phyloP scores from a whole-genome alignment of 2,888 invertebrate species.

The Trachelus iudaicus region DNA sequence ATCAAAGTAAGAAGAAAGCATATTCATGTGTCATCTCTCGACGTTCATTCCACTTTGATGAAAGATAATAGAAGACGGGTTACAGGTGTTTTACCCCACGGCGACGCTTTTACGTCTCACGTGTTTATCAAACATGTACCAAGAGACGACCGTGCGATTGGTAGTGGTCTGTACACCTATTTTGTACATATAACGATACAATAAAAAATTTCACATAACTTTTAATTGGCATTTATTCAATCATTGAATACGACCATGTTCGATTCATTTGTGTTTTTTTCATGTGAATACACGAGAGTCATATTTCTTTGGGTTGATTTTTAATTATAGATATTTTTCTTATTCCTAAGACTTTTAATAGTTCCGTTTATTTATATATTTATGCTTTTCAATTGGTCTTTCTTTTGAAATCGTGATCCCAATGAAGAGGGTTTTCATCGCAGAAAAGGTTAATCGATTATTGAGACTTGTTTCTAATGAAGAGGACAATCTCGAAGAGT shows the following conservation, averaged over 20 bases:
- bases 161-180: constrained; percentile 64
- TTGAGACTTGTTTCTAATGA: constrained; percentile 1
- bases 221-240: constrained; percentile 12
- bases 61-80: constrained; percentile 26
- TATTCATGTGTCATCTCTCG: constrained; percentile 46
- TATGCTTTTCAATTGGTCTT: background rate
- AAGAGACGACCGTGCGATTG: constrained; percentile 42
- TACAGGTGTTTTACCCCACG: constrained; percentile 43
- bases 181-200: constrained; percentile 65
- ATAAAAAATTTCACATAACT: constrained; percentile 62
- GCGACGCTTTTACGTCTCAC: constrained; percentile 34
- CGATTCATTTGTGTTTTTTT: background rate
- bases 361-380: background rate
- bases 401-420: background rate
- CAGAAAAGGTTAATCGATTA: background rate
- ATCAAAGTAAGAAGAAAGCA: constrained; percentile 31
- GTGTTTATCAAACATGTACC: constrained; percentile 2
- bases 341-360: background rate
- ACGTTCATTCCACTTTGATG: constrained; percentile 57
- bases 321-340: background rate
- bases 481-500: constrained; percentile 16
- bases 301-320: background rate
- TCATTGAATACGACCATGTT: background rate
- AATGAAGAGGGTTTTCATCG: background rate
- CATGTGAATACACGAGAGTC: background rate